phyloP scores from a whole-genome alignment of 2,888 invertebrate genomes.

The Torymus auratus region DNA sequence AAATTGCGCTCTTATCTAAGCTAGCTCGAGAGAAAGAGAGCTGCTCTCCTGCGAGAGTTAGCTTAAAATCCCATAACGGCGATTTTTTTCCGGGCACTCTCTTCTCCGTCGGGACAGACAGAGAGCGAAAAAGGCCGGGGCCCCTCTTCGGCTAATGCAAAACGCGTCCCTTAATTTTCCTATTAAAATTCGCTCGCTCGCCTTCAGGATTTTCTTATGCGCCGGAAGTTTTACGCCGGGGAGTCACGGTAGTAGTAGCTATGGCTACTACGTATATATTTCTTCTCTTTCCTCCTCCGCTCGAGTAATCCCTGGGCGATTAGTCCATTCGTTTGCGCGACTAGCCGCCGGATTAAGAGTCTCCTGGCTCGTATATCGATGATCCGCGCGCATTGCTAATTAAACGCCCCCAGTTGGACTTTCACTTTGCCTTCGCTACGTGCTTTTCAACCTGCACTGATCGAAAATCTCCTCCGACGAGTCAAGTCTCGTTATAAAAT shows the following conservation, averaged over 20 bases:
- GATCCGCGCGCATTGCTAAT: too few species aligned
- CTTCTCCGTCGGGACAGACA: neutral
- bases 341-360: constrained; percentile 44
- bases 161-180: constrained; percentile 57
- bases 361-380: constrained; percentile 1
- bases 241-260: neutral
- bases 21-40: too few species aligned
- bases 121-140: neutral
- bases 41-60: constrained; percentile 42
- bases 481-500: too few species aligned
- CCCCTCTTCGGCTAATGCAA: constrained; percentile 35
- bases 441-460: neutral
- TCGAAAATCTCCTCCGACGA: too few species aligned
- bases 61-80: constrained; percentile 59
- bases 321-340: constrained; percentile 48
- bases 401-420: neutral
- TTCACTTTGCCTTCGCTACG: neutral
- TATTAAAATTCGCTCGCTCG: constrained; percentile 57
- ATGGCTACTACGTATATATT: too few species aligned
- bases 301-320: constrained; percentile 49
- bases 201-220: constrained; percentile 17
- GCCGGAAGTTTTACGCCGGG: constrained; percentile 46
- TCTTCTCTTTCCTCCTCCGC: too few species aligned
- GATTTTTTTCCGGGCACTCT: constrained; percentile 42
- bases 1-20: constrained; percentile 51